These are phyloP conservation scores for Lipophrys pholis DNA, from an alignment of 2,113 vertebrate species.

Conservation along the genomic window DNA sequence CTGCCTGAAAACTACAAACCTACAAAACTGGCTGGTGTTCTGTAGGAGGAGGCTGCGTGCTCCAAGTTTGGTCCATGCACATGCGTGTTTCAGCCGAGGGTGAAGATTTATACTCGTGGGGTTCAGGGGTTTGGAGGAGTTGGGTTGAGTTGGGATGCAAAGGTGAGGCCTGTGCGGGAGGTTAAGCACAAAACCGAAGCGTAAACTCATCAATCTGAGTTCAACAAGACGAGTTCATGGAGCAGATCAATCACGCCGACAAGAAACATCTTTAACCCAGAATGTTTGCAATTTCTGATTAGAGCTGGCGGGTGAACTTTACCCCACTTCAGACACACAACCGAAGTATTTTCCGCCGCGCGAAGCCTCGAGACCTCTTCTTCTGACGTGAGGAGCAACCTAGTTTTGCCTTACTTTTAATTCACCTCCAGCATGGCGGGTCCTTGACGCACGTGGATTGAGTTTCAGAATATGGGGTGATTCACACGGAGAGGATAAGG, in stretches of 20 bases:
- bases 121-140: conserved; percentile 54
- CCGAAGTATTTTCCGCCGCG: conserved; percentile 2
- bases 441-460: conserved; percentile 61
- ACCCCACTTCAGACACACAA: background rate
- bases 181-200: conserved; percentile 52
- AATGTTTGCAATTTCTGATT: conserved; percentile 16
- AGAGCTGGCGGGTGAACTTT: conserved; percentile 16
- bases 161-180: conserved; percentile 60
- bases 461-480: conserved; percentile 64
- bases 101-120: conserved; percentile 55
- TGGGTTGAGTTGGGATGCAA: conserved; percentile 46
- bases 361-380: conserved; percentile 5
- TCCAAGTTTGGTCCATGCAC: background rate
- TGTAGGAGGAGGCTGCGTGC: background rate
- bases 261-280: conserved; percentile 53
- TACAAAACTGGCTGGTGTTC: conserved; percentile 14
- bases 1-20: conserved; percentile 20
- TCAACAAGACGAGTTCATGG: conserved; percentile 30
- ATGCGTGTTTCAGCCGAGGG: conserved; percentile 19
- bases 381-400: conserved; percentile 31
- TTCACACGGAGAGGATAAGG: conserved; percentile 59
- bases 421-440: conserved; percentile 13
- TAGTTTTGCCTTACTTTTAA: conserved; percentile 35
- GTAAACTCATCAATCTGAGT: conserved; percentile 59
- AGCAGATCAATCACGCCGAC: conserved; percentile 56